Base-by-base conservation (phyloP, 2,797 vertebrate species). In the Brachyrhaphis roseni region DNA sequence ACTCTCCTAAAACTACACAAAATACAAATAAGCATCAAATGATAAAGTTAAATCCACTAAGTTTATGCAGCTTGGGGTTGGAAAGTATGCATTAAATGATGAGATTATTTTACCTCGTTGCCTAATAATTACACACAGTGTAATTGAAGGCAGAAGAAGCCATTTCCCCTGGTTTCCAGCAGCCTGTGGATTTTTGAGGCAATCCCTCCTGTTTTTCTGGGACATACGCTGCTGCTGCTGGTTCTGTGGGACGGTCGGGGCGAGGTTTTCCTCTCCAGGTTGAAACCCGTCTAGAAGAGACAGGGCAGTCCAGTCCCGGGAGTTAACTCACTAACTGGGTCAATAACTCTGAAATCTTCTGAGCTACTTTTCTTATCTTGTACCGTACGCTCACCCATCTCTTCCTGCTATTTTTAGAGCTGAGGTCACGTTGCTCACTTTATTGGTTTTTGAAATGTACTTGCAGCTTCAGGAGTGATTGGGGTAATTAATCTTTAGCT, bases 251-350 rank as follows among this genome's bases (percentile, higher is more conserved):
- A 73, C 59, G 77, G 81, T 78, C 79, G 74, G 79, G 77, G 68
- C 73, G 76, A 92, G 91, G 93, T 88, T 89, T 92, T 94, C 88
- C 90, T 92, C 88, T 90, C 43, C 87, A 92, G 92, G 82, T 91
- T 87, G 75, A 84, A 90, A 80, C 86, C 91, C 79, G 91, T 92
- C 92, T 87, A 79, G 77, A 91, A 59, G 72, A 84, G 74, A 85
- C 39, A 76, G 82, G 79, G 51, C 74, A 75, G 70, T 76, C 87
- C 51, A 74, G 83, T 91, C 90, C 88, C 88, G 75, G 68, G 85
- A 86, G 90, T 87, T 84, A 34, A 59, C 78, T 68, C 23, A 0
- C 84, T 88, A 94, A 92, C 88, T 94, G 86, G 93, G 92, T 93
- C 91, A 92, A 83, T 81, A 83, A 82, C 84, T 87, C 47, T 74